phyloP scores from a whole-genome alignment of 2,888 invertebrate species.

The Drosophila infuscata region DNA sequence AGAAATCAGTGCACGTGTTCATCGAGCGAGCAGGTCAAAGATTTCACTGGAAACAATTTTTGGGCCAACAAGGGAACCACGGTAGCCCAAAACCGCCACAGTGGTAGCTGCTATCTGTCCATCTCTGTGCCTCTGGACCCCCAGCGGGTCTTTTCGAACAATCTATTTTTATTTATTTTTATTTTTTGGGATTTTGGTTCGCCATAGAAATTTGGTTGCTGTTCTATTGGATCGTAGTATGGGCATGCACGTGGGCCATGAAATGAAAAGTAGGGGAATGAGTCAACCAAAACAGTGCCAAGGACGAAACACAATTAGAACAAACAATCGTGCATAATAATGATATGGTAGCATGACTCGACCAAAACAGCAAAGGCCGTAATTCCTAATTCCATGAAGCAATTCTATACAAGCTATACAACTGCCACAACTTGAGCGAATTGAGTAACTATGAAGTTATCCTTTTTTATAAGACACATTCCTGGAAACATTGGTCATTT shows the following conservation, averaged over 20 bases:
- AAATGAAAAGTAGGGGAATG: constrained; percentile 56
- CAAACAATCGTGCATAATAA: constrained; percentile 69
- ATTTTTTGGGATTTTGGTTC: constrained; percentile 51
- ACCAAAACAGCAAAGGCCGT: constrained; percentile 47
- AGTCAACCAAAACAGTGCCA: constrained; percentile 63
- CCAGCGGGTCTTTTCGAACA: constrained; percentile 62
- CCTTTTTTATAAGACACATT: constrained; percentile 19
- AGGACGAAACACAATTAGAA: constrained; percentile 70
- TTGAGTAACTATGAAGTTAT: constrained; percentile 23
- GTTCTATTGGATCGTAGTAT: constrained; percentile 54
- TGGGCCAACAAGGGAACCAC: constrained; percentile 53
- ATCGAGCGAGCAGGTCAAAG: constrained; percentile 53
- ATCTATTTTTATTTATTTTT: constrained; percentile 26
- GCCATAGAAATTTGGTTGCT: constrained; percentile 61
- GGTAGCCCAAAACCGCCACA: constrained; percentile 60
- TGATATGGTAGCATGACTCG: constrained; percentile 60
- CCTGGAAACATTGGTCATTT: constrained; percentile 18
- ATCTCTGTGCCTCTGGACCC: constrained; percentile 53
- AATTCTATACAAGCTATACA: constrained; percentile 20
- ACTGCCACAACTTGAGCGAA: constrained; percentile 21
- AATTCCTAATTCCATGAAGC: constrained; percentile 56
- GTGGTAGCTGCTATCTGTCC: constrained; percentile 54
- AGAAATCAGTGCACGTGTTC: constrained; percentile 77
- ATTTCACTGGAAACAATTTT: constrained; percentile 61
- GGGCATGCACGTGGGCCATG: constrained; percentile 72